Evolutionary conservation across 2,797 vertebrate genomes (phyloP).

Genomic region (Mallotus villosus): DNA sequence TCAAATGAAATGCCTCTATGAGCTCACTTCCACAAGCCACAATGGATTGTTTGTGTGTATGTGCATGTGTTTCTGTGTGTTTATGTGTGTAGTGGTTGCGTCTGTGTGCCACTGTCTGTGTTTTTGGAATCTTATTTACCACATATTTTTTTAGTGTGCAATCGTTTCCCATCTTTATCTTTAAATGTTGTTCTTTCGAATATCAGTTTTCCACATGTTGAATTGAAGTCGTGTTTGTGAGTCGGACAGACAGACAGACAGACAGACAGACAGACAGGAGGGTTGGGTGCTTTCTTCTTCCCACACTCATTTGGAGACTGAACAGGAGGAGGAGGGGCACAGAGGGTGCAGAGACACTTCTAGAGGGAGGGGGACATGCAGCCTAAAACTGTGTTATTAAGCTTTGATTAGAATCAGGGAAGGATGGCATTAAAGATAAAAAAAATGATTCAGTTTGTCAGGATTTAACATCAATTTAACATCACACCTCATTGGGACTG

Average conservation of each 20-base stretch:
- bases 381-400: neutral
- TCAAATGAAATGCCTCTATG: constrained; percentile 51
- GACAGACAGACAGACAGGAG: too few species aligned
- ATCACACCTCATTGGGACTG: constrained; percentile 32
- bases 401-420: too few species aligned
- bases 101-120: neutral
- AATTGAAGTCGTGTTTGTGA: too few species aligned
- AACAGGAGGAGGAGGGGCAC: constrained; percentile 26
- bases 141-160: constrained; percentile 40
- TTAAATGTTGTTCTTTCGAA: neutral
- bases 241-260: too few species aligned
- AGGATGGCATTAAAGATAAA: too few species aligned
- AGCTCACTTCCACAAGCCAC: constrained; percentile 55
- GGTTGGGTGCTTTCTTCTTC: too few species aligned
- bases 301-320: too few species aligned
- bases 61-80: constrained; percentile 26
- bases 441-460: constrained; percentile 31
- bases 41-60: constrained; percentile 46
- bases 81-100: neutral
- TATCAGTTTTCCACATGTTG: too few species aligned
- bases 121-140: constrained; percentile 18
- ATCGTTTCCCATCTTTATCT: neutral
- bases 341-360: constrained; percentile 35
- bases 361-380: neutral
- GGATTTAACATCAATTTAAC: constrained; percentile 46